A percentile compares a stretch with the other conserved stretches of the same genome.
phyloP scores from a whole-genome alignment of 2,888 invertebrate species.

The Bruchidius siliquastri region DNA sequence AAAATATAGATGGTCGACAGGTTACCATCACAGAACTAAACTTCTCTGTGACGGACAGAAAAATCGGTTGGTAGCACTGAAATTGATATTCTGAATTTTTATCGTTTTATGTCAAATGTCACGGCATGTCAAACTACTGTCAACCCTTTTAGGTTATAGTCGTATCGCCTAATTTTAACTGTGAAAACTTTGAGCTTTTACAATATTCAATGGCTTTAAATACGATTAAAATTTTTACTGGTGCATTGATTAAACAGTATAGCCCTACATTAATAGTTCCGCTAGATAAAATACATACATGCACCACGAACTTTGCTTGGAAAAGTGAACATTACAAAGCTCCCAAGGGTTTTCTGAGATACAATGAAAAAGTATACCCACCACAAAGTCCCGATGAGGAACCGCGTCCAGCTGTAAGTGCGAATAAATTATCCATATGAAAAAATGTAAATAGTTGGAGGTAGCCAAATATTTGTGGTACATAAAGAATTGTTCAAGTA shows the following conservation, averaged over 20 bases:
- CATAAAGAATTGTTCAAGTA: too few species aligned
- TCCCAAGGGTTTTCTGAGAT: slow-evolving; percentile 57
- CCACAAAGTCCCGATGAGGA: slow-evolving; percentile 71
- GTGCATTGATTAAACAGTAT: background rate
- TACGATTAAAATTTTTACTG: background rate
- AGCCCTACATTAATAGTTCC: background rate
- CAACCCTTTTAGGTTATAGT: too few species aligned
- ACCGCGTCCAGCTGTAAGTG: slow-evolving; percentile 76
- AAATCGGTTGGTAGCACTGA: too few species aligned
- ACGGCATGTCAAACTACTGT: too few species aligned
- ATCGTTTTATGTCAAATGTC: too few species aligned
- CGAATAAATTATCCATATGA: too few species aligned
- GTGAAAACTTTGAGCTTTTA: background rate
- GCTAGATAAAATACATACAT: background rate
- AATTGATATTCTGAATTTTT: too few species aligned
- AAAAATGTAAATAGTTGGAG: too few species aligned
- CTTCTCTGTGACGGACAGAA: too few species aligned
- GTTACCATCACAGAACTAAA: too few species aligned
- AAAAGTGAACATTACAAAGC: slow-evolving; percentile 3
- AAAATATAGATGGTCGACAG: too few species aligned
- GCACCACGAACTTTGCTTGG: background rate
- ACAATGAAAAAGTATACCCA: slow-evolving; percentile 76
- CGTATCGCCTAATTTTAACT: background rate
- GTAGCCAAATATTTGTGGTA: too few species aligned
- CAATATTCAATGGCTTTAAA: background rate